Evolutionary conservation across 2,113 vertebrate genomes (phyloP), one percentile per base, ranked within the genome.

Genomic region (Cariama cristata): DNA sequence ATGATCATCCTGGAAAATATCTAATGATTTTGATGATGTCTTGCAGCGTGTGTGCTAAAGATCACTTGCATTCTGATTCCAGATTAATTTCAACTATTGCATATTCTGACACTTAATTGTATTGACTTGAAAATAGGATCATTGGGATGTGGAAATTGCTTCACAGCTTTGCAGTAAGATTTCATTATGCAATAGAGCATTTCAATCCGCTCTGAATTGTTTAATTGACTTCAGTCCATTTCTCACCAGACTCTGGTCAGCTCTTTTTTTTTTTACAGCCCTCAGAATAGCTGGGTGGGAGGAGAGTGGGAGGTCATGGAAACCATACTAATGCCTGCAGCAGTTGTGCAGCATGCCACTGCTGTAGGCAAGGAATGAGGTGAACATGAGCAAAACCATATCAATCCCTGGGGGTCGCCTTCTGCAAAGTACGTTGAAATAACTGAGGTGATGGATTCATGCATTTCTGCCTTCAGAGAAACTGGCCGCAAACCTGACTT

Each of bases 211-310:
- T 38, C 69, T 95, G 95, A 96, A 97, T 96, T 95, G 94, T 96
- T 97, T 44, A 93, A 79, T 10, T 3, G 0, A 32, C 90, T 50
- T 81, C 88, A 89, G 2, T 24, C 88, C 93, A 71, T 96, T 97
- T 86, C 90, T 88, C 94, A 92, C 63, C 45, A 24, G 66, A n/a
- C 64, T 50, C 90, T 76, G 94, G 86, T 88, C 77, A 91, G 83
- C 55, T 81, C 49, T 60, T 73, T 90, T 11, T 90, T 11, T 62
- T 90, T 93, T 75, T 69, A 79, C 32, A 91, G 87, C 64, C 45
- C 77, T 89, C 4, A 17, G 58, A 63, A 32, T 8, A 59, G 62
- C 79, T 11, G 11, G 28, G 5, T 47, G 53, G 73, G 72, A 83
- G 74, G 45, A 79, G 68, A 79, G 35, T 23, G 6, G 53, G 84